A percentile compares a stretch with the other conserved stretches of the same genome.
These are phyloP conservation scores for Aspiorhynchus laticeps DNA, from an alignment of 2,113 vertebrate genomes.

Conservation along the genomic window DNA sequence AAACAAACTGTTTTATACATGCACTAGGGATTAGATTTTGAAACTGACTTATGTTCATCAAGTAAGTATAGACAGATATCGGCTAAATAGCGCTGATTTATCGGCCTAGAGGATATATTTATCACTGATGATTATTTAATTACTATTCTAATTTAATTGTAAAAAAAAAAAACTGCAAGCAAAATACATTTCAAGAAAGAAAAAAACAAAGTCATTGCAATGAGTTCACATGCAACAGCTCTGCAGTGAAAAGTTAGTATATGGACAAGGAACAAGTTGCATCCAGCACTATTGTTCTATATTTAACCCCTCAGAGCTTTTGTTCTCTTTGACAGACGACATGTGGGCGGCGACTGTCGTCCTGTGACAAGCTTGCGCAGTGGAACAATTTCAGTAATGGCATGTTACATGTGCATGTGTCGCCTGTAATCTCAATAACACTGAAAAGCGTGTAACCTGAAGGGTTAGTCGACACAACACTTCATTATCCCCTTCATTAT, in stretches of 20 bases:
- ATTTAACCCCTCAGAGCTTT: conserved; percentile 25
- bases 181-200: background rate
- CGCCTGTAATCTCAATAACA: conserved; percentile 3
- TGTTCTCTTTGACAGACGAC: conserved; percentile 46
- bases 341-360: conserved; percentile 47
- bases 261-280: conserved; percentile 7
- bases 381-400: conserved; percentile 34
- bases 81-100: background rate
- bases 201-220: background rate
- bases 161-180: background rate
- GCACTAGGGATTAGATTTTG: background rate
- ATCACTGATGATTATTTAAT: background rate
- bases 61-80: background rate
- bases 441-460: conserved; percentile 15
- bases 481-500: background rate
- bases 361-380: conserved; percentile 21
- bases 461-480: background rate
- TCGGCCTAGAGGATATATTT: background rate
- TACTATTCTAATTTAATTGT: background rate
- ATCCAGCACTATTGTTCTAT: conserved; percentile 19
- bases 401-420: conserved; percentile 44
- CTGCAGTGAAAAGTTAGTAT: conserved; percentile 2
- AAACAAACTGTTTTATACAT: background rate
- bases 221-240: background rate
- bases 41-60: background rate